These are phyloP conservation scores for Polypedilum pembai DNA, from an alignment of 1,140 invertebrate genomes.

Conservation along the genomic window DNA sequence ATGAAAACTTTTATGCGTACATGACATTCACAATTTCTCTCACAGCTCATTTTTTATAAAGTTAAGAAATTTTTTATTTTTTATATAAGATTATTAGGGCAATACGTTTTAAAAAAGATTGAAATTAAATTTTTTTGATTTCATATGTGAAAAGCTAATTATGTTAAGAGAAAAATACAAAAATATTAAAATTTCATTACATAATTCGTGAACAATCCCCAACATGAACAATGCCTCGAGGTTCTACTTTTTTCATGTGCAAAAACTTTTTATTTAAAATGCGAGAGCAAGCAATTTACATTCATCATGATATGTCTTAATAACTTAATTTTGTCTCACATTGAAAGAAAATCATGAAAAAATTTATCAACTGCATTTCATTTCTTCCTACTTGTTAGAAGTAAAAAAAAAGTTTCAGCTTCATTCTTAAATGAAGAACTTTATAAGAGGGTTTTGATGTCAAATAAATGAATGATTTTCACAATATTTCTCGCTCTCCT, in stretches of 20 bases:
- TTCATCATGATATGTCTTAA: not conserved
- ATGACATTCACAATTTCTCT: slow-evolving; percentile 11
- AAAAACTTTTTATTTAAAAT: not conserved
- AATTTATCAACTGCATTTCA: not conserved
- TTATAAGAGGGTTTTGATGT: slow-evolving; percentile 17
- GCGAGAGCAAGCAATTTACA: not conserved
- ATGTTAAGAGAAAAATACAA: no score
- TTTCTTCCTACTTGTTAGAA: not conserved
- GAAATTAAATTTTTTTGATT: no score
- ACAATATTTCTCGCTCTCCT: not conserved
- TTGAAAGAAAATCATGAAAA: slow-evolving; percentile 8
- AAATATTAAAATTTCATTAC: no score
- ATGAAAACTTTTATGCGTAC: not conserved
- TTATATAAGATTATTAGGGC: no score
- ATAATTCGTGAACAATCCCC: no score
- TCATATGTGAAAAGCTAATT: no score
- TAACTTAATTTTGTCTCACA: slow-evolving; percentile 15
- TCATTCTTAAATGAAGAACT: not conserved
- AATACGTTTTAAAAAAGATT: no score
- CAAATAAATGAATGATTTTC: slow-evolving; percentile 19
- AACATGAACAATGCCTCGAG: not conserved
- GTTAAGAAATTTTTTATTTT: no score
- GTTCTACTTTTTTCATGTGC: not conserved
- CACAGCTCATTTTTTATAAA: not conserved
- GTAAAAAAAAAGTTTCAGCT: not conserved